A percentile compares a stretch with the other conserved stretches of the same genome.
phyloP scores from a whole-genome alignment of 2,888 invertebrate genomes.

The Hecatera dysodea region DNA sequence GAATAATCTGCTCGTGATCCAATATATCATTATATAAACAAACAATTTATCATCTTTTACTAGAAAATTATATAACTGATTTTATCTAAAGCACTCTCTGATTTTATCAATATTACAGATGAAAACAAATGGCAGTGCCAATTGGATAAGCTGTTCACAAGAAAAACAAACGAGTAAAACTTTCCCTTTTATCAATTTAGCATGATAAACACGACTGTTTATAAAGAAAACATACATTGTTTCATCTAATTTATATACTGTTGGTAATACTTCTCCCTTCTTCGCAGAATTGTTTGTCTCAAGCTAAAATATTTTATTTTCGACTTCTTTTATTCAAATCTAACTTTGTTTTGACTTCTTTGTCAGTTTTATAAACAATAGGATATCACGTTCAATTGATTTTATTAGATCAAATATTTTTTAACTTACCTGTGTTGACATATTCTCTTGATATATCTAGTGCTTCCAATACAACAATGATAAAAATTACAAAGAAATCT shows the following conservation, averaged over 20 bases:
- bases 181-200: conserved; percentile 39
- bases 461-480: neutral
- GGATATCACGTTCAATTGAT: conserved; percentile 8
- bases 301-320: conserved; percentile 38
- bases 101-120: conserved; percentile 39
- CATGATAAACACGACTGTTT: conserved; percentile 43
- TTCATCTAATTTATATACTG: conserved; percentile 56
- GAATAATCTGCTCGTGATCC: neutral
- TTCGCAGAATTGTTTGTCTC: conserved; percentile 44
- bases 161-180: conserved; percentile 38
- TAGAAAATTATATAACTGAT: conserved; percentile 12
- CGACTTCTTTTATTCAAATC: conserved; percentile 51
- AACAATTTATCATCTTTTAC: conserved; percentile 7
- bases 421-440: neutral
- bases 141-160: conserved; percentile 38
- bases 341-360: conserved; percentile 33
- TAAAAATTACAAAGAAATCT: neutral
- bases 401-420: no score
- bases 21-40: neutral
- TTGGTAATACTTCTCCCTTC: conserved; percentile 32
- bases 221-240: conserved; percentile 49
- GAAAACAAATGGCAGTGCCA: conserved; percentile 36
- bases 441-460: neutral
- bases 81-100: conserved; percentile 10
- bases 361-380: conserved; percentile 19